Evolutionary conservation across 2,888 invertebrate genomes (phyloP).

Genomic region (Blera fallax): DNA sequence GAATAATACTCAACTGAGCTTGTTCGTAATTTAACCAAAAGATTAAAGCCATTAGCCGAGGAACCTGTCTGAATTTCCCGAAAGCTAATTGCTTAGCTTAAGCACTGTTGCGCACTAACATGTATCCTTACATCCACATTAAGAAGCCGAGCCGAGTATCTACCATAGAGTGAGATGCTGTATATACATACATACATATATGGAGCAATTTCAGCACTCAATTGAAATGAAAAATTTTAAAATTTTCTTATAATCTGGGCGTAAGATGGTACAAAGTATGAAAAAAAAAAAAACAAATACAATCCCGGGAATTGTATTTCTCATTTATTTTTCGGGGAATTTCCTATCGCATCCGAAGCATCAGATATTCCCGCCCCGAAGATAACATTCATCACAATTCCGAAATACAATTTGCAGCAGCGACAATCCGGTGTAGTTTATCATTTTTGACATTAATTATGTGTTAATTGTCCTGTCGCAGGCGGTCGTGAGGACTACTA

Average conservation of each 20-base stretch:
- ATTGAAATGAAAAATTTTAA: conserved; percentile 44
- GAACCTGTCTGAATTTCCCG: conserved; percentile 44
- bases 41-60: conserved; percentile 61
- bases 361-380: neutral
- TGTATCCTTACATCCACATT: neutral
- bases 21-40: conserved; percentile 58
- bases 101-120: conserved; percentile 40
- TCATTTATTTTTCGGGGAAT: neutral
- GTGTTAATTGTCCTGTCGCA: conserved; percentile 70
- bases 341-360: neutral
- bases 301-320: neutral
- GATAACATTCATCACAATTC: conserved; percentile 51
- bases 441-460: conserved; percentile 71
- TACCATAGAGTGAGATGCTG: neutral
- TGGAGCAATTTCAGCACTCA: conserved; percentile 14
- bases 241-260: conserved; percentile 30
- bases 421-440: conserved; percentile 58
- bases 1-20: conserved; percentile 61
- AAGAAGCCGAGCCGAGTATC: neutral
- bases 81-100: conserved; percentile 57
- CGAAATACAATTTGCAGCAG: conserved; percentile 31
- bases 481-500: conserved; percentile 25
- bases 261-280: neutral
- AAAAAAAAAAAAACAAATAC: neutral
- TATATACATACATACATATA: too few species aligned